A percentile compares a stretch with the other conserved stretches of the same genome.
These are phyloP conservation scores for Papilio gigon DNA, from an alignment of 2,888 invertebrate genomes.

Conservation along the genomic window DNA sequence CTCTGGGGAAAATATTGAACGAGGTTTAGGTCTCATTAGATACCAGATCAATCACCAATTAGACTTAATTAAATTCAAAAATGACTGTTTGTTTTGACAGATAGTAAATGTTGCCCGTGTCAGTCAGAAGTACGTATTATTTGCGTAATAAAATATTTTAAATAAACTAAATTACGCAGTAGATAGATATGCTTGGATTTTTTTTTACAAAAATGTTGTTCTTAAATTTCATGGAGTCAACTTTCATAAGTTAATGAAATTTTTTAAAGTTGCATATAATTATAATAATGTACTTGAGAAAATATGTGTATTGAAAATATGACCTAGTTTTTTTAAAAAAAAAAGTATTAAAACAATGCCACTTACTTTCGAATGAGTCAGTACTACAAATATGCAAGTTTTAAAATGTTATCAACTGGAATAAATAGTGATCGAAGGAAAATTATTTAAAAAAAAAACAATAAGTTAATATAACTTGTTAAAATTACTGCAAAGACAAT, in stretches of 20 bases:
- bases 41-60: conserved; percentile 41
- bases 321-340: conserved; percentile 7
- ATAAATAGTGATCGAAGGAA: no score
- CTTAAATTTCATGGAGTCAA: conserved; percentile 14
- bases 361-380: conserved; percentile 12
- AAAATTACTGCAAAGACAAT: no score
- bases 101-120: conserved; percentile 8
- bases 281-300: conserved; percentile 22
- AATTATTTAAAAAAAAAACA: no score
- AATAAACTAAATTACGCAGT: neutral
- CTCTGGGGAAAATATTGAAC: conserved; percentile 43
- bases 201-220: conserved; percentile 7
- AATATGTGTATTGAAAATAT: conserved; percentile 1
- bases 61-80: conserved; percentile 42
- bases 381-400: neutral
- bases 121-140: no score
- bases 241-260: conserved; percentile 31
- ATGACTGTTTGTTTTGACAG: conserved; percentile 23
- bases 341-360: neutral
- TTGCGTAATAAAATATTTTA: neutral
- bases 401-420: no score
- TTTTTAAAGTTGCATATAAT: neutral
- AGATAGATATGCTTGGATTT: conserved; percentile 1
- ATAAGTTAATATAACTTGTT: no score
- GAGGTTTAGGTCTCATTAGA: conserved; percentile 40